Percentiles rank a stretch among this genome's conserved stretches.
These are phyloP conservation scores for Maniola hyperantus DNA, from an alignment of 2,888 invertebrate species.

Conservation along the genomic window DNA sequence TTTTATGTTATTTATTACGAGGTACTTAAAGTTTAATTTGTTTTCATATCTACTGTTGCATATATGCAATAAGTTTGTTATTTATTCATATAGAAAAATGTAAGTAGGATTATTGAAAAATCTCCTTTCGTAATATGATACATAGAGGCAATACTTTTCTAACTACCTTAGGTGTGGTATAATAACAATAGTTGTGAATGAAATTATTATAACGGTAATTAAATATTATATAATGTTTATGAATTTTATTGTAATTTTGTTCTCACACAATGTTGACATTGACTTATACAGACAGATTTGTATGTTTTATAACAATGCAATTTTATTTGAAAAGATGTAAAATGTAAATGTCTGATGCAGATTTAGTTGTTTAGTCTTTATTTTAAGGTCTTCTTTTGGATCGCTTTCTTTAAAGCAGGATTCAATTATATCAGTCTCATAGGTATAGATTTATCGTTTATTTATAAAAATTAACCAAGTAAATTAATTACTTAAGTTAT, in stretches of 20 bases:
- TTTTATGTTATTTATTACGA: conserved; percentile 59
- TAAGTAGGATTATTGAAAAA: conserved; percentile 56
- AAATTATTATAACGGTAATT: conserved; percentile 62
- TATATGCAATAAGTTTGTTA: conserved; percentile 56
- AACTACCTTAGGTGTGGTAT: conserved; percentile 76
- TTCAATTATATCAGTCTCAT: background rate
- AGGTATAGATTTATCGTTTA: background rate
- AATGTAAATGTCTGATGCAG: conserved; percentile 73
- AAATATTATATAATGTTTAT: conserved; percentile 37
- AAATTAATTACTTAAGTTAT: background rate
- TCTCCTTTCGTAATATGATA: conserved; percentile 69
- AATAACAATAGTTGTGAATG: conserved; percentile 76
- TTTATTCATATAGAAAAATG: conserved; percentile 57
- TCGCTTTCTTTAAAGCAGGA: background rate
- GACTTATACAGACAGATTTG: conserved; percentile 53
- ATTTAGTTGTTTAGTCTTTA: conserved; percentile 53
- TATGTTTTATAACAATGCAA: conserved; percentile 75
- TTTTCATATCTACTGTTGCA: conserved; percentile 53
- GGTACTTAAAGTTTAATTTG: conserved; percentile 67
- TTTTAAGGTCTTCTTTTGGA: conserved; percentile 13
- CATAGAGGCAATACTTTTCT: conserved; percentile 81
- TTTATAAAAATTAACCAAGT: background rate
- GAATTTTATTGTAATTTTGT: conserved; percentile 32
- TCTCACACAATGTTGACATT: conserved; percentile 29
- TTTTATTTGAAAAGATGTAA: conserved; percentile 56